These are phyloP conservation scores for Amphiura filiformis DNA, from an alignment of 35 echinoderm and acorn worm genomes.

Conservation along the genomic window DNA sequence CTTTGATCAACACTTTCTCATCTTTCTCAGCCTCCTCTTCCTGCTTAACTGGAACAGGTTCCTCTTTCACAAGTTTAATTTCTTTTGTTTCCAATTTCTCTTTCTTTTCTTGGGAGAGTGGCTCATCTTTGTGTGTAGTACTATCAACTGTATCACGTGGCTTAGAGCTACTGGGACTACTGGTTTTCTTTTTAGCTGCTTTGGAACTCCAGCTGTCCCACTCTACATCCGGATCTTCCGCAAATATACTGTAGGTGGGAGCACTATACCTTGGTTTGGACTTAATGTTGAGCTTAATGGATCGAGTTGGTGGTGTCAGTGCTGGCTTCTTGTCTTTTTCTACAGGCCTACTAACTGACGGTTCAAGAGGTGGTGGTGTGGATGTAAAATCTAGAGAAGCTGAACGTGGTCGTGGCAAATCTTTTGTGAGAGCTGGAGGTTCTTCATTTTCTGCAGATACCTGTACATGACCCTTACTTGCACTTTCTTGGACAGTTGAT, in stretches of 20 bases:
- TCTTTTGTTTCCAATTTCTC: neutral
- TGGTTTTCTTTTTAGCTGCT: neutral
- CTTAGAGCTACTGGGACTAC: neutral
- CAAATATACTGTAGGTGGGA: neutral
- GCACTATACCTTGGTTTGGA: neutral
- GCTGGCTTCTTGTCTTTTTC: neutral
- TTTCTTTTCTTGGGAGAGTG: neutral
- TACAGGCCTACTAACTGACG: neutral
- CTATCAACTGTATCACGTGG: neutral
- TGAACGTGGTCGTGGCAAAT: neutral
- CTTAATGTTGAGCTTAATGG: neutral
- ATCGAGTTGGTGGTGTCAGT: neutral
- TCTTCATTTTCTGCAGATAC: neutral
- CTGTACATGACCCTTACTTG: too few species aligned
- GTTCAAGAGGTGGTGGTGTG: neutral
- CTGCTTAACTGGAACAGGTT: too few species aligned
- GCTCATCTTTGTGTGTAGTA: neutral
- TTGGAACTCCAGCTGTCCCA: neutral
- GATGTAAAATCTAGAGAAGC: neutral
- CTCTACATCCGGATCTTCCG: neutral
- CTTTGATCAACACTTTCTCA: too few species aligned
- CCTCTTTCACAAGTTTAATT: neutral
- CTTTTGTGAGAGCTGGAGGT: neutral
- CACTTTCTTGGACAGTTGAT: too few species aligned
- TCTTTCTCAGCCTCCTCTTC: too few species aligned